Evolutionary conservation across 2,888 invertebrate species (phyloP), one percentile per base, ranked within the genome.

Genomic region (Acrobasis consociella): DNA sequence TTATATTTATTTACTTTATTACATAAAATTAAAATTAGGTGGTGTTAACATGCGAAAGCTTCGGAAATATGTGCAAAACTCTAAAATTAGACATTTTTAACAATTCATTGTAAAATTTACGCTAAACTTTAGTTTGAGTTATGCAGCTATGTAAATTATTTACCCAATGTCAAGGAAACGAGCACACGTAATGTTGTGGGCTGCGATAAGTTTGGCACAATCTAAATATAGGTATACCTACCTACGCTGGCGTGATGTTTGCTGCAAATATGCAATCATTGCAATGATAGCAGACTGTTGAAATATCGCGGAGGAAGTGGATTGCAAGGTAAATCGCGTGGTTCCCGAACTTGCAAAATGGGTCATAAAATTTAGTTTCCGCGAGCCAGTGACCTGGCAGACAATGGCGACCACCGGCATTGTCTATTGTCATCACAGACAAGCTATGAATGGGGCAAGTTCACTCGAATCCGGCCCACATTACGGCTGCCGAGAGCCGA

Each of bases 381-480:
- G 82, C 80, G 76, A 82, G 80, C 75, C 78, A 77, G 76, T 75
- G 80, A 80, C 80, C 77, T 71, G 72, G 66, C 82, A 81, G 84
- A 89, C 89, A 87, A 87, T 86, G 79, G 75, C 77, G 75, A 76
- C 78, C 80, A 80, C 77, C 78, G 62, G 79, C 77, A 85, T 85
- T 86, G 87, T 88, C 84, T 81, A 85, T 85, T 89, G 86, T 87
- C 83, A 79, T 75, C 78, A 77, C 70, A 78, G 80, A 78, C 80
- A 74, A 68, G 78, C 86, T 78, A 86, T 91, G 89, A 91, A 91
- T 91, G 89, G 86, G 83, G 77, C 86, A 85, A 85, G 86, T 86
- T 86, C 85, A 87, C 78, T 80, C 78, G 78, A 76, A 80, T 76
- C 72, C 81, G 80, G 81, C 79, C 81, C 80, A 82, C 81, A 79